Conservation (phyloP, 2,888 invertebrate genomes). For the Erebia epiphron region DNA sequence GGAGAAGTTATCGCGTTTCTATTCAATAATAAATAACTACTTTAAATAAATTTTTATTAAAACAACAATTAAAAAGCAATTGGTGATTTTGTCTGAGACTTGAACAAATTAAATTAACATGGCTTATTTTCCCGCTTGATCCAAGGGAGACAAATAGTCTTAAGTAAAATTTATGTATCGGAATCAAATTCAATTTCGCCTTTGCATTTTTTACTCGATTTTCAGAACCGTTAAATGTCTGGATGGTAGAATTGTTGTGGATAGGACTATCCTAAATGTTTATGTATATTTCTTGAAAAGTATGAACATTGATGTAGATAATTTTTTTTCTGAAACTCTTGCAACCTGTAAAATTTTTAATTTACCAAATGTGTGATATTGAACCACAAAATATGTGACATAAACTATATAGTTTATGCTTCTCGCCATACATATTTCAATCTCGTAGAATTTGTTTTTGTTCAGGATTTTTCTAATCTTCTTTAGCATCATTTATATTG, state of each 20-base stretch:
- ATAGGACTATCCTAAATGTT: conserved; percentile 45
- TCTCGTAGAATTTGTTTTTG: conserved; percentile 79
- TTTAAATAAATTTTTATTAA: conserved; percentile 35
- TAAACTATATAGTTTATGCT: too few relatives aligned
- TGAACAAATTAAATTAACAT: conserved; percentile 66
- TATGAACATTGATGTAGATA: not conserved
- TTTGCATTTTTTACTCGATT: conserved; percentile 80
- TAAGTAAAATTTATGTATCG: conserved; percentile 83
- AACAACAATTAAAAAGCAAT: conserved; percentile 69
- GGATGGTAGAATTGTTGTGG: conserved; percentile 55
- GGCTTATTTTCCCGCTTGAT: conserved; percentile 63
- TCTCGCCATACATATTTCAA: conserved; percentile 53
- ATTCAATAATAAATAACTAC: not conserved
- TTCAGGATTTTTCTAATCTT: conserved; percentile 82
- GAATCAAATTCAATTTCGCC: conserved; percentile 82
- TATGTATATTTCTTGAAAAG: not conserved
- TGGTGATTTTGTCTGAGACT: conserved; percentile 66
- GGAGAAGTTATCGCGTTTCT: not conserved
- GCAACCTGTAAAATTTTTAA: too few relatives aligned
- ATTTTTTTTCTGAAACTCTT: not conserved
- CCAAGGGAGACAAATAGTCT: conserved; percentile 77
- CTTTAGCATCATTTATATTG: conserved; percentile 83
- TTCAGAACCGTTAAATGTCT: conserved; percentile 63
- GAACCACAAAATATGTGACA: too few relatives aligned
- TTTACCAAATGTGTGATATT: too few relatives aligned